Evolutionary conservation across 2,797 vertebrate genomes (phyloP), one percentile per base, ranked within the genome.

Genomic region (Dallia pectoralis): DNA sequence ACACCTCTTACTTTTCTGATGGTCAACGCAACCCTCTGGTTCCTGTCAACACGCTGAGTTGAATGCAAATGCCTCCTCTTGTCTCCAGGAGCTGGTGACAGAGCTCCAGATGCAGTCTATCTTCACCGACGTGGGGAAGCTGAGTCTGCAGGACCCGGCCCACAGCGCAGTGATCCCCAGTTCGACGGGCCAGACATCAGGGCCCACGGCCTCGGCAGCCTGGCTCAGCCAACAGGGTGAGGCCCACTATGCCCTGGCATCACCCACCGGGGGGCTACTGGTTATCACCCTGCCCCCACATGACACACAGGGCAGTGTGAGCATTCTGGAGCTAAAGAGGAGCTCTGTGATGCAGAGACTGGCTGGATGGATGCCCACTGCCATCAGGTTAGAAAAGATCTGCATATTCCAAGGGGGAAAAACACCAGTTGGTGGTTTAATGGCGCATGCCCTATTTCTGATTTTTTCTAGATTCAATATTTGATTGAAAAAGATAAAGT

Each of bases 41-140:
- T 25, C 51, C 51, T 40, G 40, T 40, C n/a, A 53, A 19, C 51
- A 53, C 51, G 9, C 51, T 56, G 51, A 9, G n/a, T 22, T 56
- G 15, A 6, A 56, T 56, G 22, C 51, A 56, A 18, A 25, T 16
- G 9, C 16, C 30, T 7, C 30, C 66, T 6, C 40, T 15, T 61
- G 5, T 72, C 32, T 47, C 0, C 79, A 99, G 97, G 97, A 98
- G 71, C 85, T 97, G 86, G 90, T 96, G 66, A 93, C 91, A 0
- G 97, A 99, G 86, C 93, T 93, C 70, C 96, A 97, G 75, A 93
- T 97, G 91, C 97, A 97, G 83, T 98, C 97, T 0, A 78, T 99
- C 82, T 97, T 99, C 82, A 96, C 96, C 0, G 97, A 99, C 4
- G 84, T 97, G 19, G 91, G 93, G 44, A 98, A 96, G 84, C 82